A percentile compares a stretch with the other conserved stretches of the same genome.
phyloP scores from a whole-genome alignment of 2,888 invertebrate genomes.

The Bruchidius siliquastri region DNA sequence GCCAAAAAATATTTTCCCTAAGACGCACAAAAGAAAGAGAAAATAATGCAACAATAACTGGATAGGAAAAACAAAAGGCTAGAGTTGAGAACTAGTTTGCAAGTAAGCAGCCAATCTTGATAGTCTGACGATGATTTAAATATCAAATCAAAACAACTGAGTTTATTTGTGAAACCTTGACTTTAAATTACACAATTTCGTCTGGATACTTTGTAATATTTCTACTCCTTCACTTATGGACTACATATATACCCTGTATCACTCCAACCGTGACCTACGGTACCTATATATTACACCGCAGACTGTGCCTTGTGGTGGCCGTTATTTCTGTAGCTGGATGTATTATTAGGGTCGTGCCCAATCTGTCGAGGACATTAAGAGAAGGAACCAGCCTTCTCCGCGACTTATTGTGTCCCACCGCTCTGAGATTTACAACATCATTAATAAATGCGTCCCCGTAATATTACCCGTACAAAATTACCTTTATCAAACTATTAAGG shows the following conservation, averaged over 20 bases:
- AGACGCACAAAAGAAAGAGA: no score
- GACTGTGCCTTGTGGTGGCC: background rate
- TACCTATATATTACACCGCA: background rate
- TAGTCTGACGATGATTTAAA: no score
- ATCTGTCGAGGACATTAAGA: slow-evolving; percentile 42
- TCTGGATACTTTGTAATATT: no score
- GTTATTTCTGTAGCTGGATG: background rate
- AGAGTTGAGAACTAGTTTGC: no score
- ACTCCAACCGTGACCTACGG: background rate
- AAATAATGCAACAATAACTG: no score
- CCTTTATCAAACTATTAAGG: background rate
- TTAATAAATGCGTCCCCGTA: slow-evolving; percentile 10
- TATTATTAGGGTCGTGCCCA: slow-evolving; percentile 39
- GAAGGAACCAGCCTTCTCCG: slow-evolving; percentile 40
- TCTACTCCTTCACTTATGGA: no score
- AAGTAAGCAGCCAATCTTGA: no score
- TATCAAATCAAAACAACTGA: no score
- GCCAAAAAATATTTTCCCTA: no score
- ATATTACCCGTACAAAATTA: background rate
- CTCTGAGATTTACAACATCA: slow-evolving; percentile 30
- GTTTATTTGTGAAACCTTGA: no score
- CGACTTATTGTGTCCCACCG: slow-evolving; percentile 31
- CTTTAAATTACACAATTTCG: no score
- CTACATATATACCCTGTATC: background rate
- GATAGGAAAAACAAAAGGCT: no score